These are phyloP conservation scores for Trachelipus rathkii DNA, from an alignment of 1,140 invertebrate genomes.

Conservation along the genomic window DNA sequence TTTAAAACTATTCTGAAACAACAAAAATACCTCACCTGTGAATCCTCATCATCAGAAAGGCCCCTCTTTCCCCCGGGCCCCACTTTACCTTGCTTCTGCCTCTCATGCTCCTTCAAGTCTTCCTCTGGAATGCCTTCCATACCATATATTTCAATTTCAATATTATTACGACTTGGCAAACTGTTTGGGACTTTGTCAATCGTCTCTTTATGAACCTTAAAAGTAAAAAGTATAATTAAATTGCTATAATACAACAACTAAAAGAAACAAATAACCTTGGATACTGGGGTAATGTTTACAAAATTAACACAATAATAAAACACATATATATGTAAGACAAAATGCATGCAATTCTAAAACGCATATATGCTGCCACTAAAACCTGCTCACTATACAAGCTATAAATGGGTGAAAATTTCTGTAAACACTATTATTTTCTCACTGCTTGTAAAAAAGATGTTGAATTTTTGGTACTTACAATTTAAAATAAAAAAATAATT, in stretches of 20 bases:
- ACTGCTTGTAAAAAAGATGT: not conserved
- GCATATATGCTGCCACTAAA: no score
- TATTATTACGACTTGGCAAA: conserved; percentile 92
- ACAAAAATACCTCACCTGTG: conserved; percentile 28
- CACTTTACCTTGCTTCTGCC: conserved; percentile 64
- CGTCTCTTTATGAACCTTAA: conserved; percentile 96
- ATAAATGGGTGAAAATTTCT: not conserved
- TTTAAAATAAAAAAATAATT: no score
- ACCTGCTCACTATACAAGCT: no score
- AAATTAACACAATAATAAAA: no score
- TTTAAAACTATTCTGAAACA: not conserved
- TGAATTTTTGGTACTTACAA: no score
- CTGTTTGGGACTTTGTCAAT: conserved; percentile 99
- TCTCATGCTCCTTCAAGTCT: conserved; percentile 90
- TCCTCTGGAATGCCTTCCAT: conserved; percentile 99
- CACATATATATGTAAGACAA: no score
- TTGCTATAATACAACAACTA: no score
- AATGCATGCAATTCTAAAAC: no score
- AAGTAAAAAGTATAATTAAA: no score
- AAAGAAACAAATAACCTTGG: no score
- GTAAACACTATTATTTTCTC: not conserved
- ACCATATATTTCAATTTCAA: conserved; percentile 99
- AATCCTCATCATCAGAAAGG: conserved; percentile 46
- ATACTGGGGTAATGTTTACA: no score
- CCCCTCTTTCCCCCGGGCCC: conserved; percentile 46